Evolutionary conservation across 2,888 invertebrate genomes (phyloP), one percentile per base, ranked within the genome.

Genomic region (Mythimna pallens): DNA sequence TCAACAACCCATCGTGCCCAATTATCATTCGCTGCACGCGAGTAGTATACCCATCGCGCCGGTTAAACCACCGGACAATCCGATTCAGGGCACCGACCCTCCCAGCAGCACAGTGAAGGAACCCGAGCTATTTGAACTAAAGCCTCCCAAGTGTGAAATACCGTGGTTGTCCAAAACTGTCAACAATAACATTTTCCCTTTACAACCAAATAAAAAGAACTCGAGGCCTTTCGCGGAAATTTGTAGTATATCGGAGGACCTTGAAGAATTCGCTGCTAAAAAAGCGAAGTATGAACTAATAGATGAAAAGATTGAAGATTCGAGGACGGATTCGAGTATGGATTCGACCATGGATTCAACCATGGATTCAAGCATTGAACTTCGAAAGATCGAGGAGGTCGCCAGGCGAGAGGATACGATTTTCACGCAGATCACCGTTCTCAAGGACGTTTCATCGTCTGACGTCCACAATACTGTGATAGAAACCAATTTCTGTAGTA

Each of bases 131-230:
- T 89, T 84, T 77, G 94, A 94, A 78, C 67, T 90, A 75, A 86
- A 86, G 74, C 91, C 88, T 84, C 88, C 91, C 81, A 95, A 94
- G 89, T 95, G 94, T 93, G 95, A 95, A 93, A 92, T 95, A 86
- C 96, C 96, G 65, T 96, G 96, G 96, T 91, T 96, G 82, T 94
- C 96, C 67, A 96, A 96, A 93, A 96, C 93, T 79, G 92, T 96
- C 68, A 96, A 96, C 86, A 96, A 95, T 91, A 95, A 95, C 86
- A 93, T 95, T 82, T 91, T 95, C 86, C 87, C 93, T 72, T 88
- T 95, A 88, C 91, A 93, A 90, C 85, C 91, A 90, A 93, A 91
- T 87, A 95, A 94, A 89, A 89, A 92, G 73, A 86, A 89, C 73
- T 88, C 90, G 89, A 93, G 96, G 91, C 94, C 94, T 92, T 96